Evolutionary conservation across 2,888 invertebrate species (phyloP).

Genomic region (Aquatica leii): DNA sequence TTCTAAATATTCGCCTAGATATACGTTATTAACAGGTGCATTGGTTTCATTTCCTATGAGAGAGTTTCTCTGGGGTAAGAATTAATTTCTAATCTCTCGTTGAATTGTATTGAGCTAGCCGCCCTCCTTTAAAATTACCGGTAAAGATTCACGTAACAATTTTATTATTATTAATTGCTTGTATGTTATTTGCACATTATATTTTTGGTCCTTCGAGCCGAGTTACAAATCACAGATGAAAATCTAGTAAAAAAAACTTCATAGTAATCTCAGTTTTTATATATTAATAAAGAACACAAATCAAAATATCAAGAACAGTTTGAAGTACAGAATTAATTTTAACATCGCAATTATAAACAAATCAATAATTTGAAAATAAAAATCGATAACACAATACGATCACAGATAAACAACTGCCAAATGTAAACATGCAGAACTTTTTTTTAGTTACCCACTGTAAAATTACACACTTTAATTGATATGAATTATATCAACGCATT

Average conservation of each 20-base stretch:
- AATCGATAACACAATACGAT: slow-evolving; percentile 58
- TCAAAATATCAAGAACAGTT: slow-evolving; percentile 57
- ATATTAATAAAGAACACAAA: slow-evolving; percentile 59
- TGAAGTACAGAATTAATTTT: slow-evolving; percentile 54
- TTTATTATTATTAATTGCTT: not conserved
- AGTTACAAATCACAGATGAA: too few relatives aligned
- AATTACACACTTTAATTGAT: slow-evolving; percentile 62
- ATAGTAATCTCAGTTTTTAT: slow-evolving; percentile 44
- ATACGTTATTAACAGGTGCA: too few relatives aligned
- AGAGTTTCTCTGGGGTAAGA: too few relatives aligned
- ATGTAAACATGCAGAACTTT: slow-evolving; percentile 59
- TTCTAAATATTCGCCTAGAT: too few relatives aligned
- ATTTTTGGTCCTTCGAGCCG: too few relatives aligned
- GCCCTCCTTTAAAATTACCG: too few relatives aligned
- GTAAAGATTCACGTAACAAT: too few relatives aligned
- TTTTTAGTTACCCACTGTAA: slow-evolving; percentile 46
- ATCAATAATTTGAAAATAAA: slow-evolving; percentile 47
- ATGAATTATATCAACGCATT: slow-evolving; percentile 62
- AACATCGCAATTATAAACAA: slow-evolving; percentile 49
- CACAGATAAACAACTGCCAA: slow-evolving; percentile 62
- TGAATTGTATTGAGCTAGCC: too few relatives aligned
- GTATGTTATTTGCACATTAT: too few relatives aligned
- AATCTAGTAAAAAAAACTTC: not conserved
- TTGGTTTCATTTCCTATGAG: too few relatives aligned
- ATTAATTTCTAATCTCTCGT: too few relatives aligned